Evolutionary conservation across 35 echinoderm and acorn worm genomes (phyloP), one percentile per base, ranked within the genome.

Genomic region (Heliocidaris erythrogramma): DNA sequence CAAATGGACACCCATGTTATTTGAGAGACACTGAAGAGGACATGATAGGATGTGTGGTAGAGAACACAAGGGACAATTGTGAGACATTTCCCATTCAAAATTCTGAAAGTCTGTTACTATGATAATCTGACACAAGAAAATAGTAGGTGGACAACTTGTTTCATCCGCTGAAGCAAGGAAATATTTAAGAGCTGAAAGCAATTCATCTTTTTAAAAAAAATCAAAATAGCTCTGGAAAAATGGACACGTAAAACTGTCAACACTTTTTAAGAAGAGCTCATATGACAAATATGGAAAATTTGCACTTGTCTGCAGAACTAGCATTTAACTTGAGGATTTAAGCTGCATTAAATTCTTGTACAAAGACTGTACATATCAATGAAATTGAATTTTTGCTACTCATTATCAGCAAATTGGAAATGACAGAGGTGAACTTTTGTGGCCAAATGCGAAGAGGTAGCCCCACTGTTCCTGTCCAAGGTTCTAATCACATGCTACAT

Each of bases 391-490:
- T 78, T 78, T 78, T 78, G 65, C 65, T 24, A 78, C 65, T 18
- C 65, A 78, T 78, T 78, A 27, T 78, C 65, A 27, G 18, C 65
- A 78, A 78, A 78, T 78, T 78, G 65, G n/a, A 78, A 21, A 78
- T 78, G 65, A 78, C 65, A 78, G 65, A n/a, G 65, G 65, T 78
- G 65, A 78, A 78, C 65, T 78, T 78, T 78, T 78, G 65, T 78
- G 65, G 65, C 65, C 65, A 78, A 78, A 78, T 78, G 7, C 65
- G 65, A 78, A 78, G 65, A 78, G 65, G 65, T 21, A n/a, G 18
- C 65, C 65, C 65, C 65, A 78, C 65, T 78, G 65, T 78, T 78
- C 65, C 65, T 5, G 27, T 78, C 65, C 65, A 78, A 78, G 65
- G 5, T n/a, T n/a, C 65, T n/a, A 78, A 78, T 78, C 65, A 78